These are phyloP conservation scores for Crematogaster levior DNA, from an alignment of 2,888 invertebrate genomes.

Conservation along the genomic window DNA sequence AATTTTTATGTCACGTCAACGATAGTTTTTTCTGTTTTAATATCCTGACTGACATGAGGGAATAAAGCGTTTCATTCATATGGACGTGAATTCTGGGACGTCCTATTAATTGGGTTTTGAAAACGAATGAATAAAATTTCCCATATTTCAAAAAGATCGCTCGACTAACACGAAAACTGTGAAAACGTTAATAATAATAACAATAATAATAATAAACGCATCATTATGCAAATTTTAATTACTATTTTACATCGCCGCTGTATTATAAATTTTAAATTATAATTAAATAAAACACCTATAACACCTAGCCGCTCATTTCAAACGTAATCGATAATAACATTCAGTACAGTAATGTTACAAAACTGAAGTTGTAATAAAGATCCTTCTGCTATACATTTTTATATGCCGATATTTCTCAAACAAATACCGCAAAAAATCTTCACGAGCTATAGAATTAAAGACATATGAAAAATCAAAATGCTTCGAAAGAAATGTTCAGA, in stretches of 20 bases:
- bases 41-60: neutral
- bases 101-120: constrained; percentile 34
- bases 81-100: neutral
- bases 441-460: neutral
- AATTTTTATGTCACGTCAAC: neutral
- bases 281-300: too few species aligned
- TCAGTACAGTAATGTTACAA: neutral
- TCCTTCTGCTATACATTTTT: neutral
- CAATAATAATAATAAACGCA: too few species aligned
- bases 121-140: neutral
- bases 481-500: neutral
- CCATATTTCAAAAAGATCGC: constrained; percentile 16
- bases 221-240: neutral
- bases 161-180: neutral
- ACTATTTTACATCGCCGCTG: neutral
- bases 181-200: neutral
- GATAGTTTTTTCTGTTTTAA: constrained; percentile 24
- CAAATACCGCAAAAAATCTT: neutral
- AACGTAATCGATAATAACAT: neutral
- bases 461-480: neutral
- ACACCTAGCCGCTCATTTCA: neutral
- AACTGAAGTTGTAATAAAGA: neutral
- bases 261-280: constrained; percentile 7
- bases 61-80: constrained; percentile 10
- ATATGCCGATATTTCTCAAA: neutral